phyloP scores from a whole-genome alignment of 2,113 vertebrate genomes.

The Centropristis striata region DNA sequence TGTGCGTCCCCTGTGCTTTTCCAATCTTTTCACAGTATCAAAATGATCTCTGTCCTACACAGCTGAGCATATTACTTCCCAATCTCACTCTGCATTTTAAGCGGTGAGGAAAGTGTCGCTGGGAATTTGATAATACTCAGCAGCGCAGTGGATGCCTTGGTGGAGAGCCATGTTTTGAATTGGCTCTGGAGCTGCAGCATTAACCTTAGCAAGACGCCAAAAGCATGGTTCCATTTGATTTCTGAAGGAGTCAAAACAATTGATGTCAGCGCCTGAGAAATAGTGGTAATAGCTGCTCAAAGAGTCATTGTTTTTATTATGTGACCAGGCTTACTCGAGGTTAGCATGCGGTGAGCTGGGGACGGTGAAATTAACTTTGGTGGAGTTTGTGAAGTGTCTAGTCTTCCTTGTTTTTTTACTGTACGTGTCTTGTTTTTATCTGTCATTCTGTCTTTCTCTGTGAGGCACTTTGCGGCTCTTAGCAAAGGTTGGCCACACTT shows the following conservation, averaged over 20 bases:
- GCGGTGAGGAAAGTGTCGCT: slow-evolving; percentile 58
- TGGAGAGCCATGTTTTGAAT: slow-evolving; percentile 74
- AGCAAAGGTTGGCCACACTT: neutral
- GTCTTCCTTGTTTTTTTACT: slow-evolving; percentile 28
- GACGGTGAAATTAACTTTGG: slow-evolving; percentile 32
- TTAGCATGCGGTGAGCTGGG: neutral
- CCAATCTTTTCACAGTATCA: slow-evolving; percentile 59
- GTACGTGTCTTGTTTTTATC: slow-evolving; percentile 20
- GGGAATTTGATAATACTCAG: slow-evolving; percentile 67
- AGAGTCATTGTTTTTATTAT: slow-evolving; percentile 57
- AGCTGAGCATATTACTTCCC: slow-evolving; percentile 58
- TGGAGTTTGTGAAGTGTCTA: slow-evolving; percentile 8
- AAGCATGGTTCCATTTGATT: slow-evolving; percentile 69
- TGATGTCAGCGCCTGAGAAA: slow-evolving; percentile 71
- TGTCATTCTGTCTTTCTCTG: slow-evolving; percentile 15
- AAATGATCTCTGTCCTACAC: slow-evolving; percentile 61
- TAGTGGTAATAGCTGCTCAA: slow-evolving; percentile 40
- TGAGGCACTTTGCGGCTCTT: slow-evolving; percentile 7
- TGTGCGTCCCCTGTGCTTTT: slow-evolving; percentile 61
- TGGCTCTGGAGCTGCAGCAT: slow-evolving; percentile 57
- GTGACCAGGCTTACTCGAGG: slow-evolving; percentile 31
- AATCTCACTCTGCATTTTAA: slow-evolving; percentile 64
- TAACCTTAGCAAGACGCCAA: slow-evolving; percentile 59
- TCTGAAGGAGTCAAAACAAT: slow-evolving; percentile 73
- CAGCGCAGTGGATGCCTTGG: slow-evolving; percentile 58